Conservation (phyloP, 2,113 vertebrate species). For the Syngnathus scovelli region DNA sequence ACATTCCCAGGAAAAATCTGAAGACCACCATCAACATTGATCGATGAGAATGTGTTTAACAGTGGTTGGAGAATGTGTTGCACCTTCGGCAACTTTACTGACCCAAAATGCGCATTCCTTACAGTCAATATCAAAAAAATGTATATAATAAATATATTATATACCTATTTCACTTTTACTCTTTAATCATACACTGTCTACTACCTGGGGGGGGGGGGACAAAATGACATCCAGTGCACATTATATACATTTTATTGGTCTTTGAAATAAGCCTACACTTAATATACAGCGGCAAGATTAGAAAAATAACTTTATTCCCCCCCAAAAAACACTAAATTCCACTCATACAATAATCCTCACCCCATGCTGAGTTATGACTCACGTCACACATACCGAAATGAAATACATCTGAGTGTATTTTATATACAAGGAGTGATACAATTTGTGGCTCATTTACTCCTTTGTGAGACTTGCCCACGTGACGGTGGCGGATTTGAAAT, state of each 20-base stretch:
- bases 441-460: not conserved
- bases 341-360: conserved; percentile 43
- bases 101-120: conserved; percentile 53
- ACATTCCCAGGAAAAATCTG: conserved; percentile 81
- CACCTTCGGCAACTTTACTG: conserved; percentile 3
- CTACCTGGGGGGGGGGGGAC: not conserved
- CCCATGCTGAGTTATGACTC: conserved; percentile 26
- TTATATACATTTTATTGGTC: conserved; percentile 47
- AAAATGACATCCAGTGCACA: not conserved
- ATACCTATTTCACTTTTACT: conserved; percentile 28
- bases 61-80: not conserved
- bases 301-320: conserved; percentile 58
- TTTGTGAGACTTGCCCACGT: conserved; percentile 41
- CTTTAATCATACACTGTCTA: too few relatives aligned
- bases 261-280: conserved; percentile 61
- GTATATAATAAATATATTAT: conserved; percentile 62
- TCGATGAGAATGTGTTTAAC: not conserved
- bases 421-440: conserved; percentile 22
- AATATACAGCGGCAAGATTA: conserved; percentile 62
- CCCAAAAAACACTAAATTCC: conserved; percentile 46
- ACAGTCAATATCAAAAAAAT: conserved; percentile 22
- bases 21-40: conserved; percentile 27
- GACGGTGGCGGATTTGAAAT: conserved; percentile 38
- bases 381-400: conserved; percentile 36
- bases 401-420: conserved; percentile 62